A percentile compares a stretch with the other conserved stretches of the same genome.
Conservation (phyloP, 2,113 vertebrate genomes). For the Aphyosemion australe region DNA sequence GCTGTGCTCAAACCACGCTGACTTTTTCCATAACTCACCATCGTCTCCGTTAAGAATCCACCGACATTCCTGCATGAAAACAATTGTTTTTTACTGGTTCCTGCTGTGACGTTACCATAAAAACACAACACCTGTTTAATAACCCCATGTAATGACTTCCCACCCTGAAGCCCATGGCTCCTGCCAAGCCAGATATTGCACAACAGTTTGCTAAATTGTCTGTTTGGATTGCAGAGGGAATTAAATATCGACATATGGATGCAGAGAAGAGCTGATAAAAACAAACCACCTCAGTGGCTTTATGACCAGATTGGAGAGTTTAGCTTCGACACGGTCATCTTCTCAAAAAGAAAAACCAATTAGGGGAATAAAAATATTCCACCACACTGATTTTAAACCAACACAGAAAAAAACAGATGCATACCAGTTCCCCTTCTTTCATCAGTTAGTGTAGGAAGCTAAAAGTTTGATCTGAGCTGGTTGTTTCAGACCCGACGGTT, state of each 20-base stretch:
- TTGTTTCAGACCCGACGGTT: constrained; percentile 7
- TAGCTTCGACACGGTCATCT: no score
- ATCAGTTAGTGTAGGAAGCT: no score
- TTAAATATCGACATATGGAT: constrained; percentile 47
- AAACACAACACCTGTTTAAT: constrained; percentile 8
- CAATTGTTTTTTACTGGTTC: constrained; percentile 11
- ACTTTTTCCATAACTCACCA: constrained; percentile 4
- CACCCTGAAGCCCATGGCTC: constrained; percentile 4
- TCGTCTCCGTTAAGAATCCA: background rate
- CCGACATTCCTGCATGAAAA: background rate
- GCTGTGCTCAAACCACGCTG: background rate
- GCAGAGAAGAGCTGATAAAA: constrained; percentile 21
- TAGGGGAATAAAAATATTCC: background rate
- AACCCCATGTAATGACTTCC: constrained; percentile 35
- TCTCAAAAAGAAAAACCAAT: background rate
- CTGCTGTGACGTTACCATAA: constrained; percentile 18
- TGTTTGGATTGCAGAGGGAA: constrained; percentile 25
- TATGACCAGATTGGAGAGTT: background rate
- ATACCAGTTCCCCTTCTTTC: no score
- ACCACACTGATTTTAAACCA: no score
- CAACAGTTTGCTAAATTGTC: constrained; percentile 42
- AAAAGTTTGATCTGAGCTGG: no score
- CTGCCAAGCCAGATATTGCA: constrained; percentile 43
- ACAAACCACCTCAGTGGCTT: background rate
- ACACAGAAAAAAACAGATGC: background rate